Base-by-base conservation (phyloP, 2,113 vertebrate species). In the Paralichthys olivaceus region DNA sequence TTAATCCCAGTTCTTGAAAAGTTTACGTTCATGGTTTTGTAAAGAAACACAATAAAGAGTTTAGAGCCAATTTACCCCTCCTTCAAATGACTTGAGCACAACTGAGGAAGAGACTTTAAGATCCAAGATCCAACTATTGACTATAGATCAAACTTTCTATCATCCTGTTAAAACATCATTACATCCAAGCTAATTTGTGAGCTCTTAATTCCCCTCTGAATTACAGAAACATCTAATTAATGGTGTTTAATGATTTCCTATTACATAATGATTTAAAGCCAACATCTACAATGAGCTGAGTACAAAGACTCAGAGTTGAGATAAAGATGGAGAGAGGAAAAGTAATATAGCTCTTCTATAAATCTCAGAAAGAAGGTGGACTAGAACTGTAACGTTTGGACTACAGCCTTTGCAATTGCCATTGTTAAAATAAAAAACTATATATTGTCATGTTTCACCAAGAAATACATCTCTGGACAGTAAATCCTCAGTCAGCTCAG, bases 121-220 rank as follows among this genome's bases (percentile, higher is more conserved):
- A 65, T 45, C 29, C 13, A 26, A 75, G 65, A 81, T 83, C 68
- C 72, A 63, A 81, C 59, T 40, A 13, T 5, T 59, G 19, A 83
- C 37, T 19, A 58, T 64, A 69, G 73, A 81, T 77, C 63, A 76
- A 73, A 69, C 55, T 12, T 61, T 15, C 29, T 19, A 61, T 19
- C 25, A 28, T 57, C 55, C 5, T 28, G 25, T 57, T 57, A 13
- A 57, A 56, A 56, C 22, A 57, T 74, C 28, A 62, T 56, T 64
- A 61, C 8, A 8, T 79, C 61, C 82, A 58, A 74, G 70, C 56
- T 77, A 55, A 69, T 83, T 32, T 68, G 29, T 66, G 47, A 22
- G 53, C 26, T 61, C n/a, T 60, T 56, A 62, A 72, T 58, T 69
- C 45, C 34, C 7, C 28, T 76, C 56, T 75, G 61, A 75, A 57